Evolutionary conservation across 2,797 vertebrate species (phyloP).

Genomic region (Cynopterus sphinx): DNA sequence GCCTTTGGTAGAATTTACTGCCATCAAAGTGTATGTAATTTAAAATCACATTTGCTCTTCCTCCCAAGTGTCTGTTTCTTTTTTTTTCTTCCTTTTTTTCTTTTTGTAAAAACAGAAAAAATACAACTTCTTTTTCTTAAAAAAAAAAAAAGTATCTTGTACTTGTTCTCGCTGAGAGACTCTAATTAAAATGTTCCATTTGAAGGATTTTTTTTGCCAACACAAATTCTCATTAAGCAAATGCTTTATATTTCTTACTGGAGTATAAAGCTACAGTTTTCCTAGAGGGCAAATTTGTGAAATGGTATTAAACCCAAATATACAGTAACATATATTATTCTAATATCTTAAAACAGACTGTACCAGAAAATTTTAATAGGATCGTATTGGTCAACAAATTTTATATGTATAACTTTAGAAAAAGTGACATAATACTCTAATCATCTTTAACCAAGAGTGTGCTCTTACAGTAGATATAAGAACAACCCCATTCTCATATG

Average conservation of each 20-base stretch:
- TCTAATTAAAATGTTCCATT: slow-evolving; percentile 82
- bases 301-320: slow-evolving; percentile 15
- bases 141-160: background rate
- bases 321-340: slow-evolving; percentile 28
- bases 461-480: background rate
- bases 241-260: slow-evolving; percentile 22
- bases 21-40: background rate
- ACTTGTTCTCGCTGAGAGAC: slow-evolving; percentile 46
- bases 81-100: background rate
- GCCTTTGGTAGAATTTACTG: slow-evolving; percentile 12
- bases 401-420: background rate
- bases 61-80: background rate
- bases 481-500: background rate
- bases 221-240: slow-evolving; percentile 69
- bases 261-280: slow-evolving; percentile 38
- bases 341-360: background rate
- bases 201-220: slow-evolving; percentile 63
- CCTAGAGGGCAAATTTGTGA: slow-evolving; percentile 51
- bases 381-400: slow-evolving; percentile 31
- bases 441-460: background rate
- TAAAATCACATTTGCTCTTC: background rate
- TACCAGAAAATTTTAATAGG: slow-evolving; percentile 50
- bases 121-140: background rate
- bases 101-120: background rate
- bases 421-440: slow-evolving; percentile 32